Evolutionary conservation across 2,113 vertebrate genomes (phyloP).

Genomic region (Chionomys nivalis): DNA sequence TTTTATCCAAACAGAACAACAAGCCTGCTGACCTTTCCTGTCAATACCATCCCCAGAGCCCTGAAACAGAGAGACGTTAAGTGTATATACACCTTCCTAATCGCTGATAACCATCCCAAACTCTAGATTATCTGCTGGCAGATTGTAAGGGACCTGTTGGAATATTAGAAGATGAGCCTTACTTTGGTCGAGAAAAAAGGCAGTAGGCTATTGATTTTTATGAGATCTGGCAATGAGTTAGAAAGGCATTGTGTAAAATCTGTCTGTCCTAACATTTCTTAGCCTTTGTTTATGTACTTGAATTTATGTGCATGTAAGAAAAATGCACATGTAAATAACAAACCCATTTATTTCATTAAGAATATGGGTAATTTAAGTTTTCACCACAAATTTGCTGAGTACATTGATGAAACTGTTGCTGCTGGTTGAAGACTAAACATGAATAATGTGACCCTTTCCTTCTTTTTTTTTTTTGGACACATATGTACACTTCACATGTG

Average conservation of each 20-base stretch:
- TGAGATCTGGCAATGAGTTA: background rate
- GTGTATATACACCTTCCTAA: background rate
- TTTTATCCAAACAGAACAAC: background rate
- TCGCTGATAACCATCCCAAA: background rate
- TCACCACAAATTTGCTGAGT: background rate
- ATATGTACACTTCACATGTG: background rate
- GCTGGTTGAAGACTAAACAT: background rate
- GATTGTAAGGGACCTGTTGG: background rate
- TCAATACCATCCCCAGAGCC: background rate
- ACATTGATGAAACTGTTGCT: background rate
- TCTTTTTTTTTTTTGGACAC: background rate
- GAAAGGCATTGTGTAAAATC: background rate
- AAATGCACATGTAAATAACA: background rate
- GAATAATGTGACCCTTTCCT: background rate
- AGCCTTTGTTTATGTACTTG: background rate
- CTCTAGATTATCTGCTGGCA: background rate
- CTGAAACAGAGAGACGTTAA: background rate
- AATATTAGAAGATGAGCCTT: background rate
- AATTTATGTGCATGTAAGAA: constrained; percentile 20
- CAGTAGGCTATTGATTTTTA: background rate
- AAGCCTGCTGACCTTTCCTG: background rate
- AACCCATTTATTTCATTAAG: constrained; percentile 17
- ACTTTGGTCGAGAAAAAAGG: background rate
- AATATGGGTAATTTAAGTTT: background rate
- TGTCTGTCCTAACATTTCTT: background rate